Evolutionary conservation across 1,140 invertebrate species (phyloP), one percentile per base, ranked within the genome.

Genomic region (Drosophila malerkotliana): DNA sequence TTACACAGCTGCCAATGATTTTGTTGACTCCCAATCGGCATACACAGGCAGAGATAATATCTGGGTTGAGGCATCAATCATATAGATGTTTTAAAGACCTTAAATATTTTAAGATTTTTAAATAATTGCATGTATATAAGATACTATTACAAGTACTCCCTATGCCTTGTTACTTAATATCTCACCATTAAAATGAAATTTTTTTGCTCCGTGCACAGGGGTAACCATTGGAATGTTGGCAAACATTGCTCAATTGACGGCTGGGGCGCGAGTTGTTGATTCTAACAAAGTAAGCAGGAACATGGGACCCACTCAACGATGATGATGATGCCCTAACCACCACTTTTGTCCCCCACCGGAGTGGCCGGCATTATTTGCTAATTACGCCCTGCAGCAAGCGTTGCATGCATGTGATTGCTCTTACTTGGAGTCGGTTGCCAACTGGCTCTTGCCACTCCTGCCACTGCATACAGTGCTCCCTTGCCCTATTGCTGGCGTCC

Each of bases 351-450:
- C 37, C 45, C 28, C 49, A 9, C 54, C 55, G 55, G 45, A 69
- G 49, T 51, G 64, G 60, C 59, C 61, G 53, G 81, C 64, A 74
- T 85, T 85, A 87, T 80, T 88, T 82, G 79, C 84, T 87, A 87
- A 87, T 87, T 87, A 87, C 76, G 83, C 83, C 83, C 83, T 87
- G 79, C 76, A 88, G 82, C 81, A 55, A 69, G 60, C 57, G 66
- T 82, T 83, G 83, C 84, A 76, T 87, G 83, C 76, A 79, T 87
- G 82, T 87, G 82, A 87, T 87, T 87, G 83, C 78, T 78, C 55
- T 52, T 72, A 54, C 55, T 54, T 54, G 15, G 37, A 24, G n/a
- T n/a, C 28, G 39, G 28, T 34, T 60, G 37, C 54, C 39, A 28
- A 48, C 10, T 47, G 37, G 39, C 51, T 32, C 24, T 12, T 15